A percentile compares a stretch with the other conserved stretches of the same genome.
Conservation (phyloP, 2,113 vertebrate species). For the Chaetodon trifascialis region DNA sequence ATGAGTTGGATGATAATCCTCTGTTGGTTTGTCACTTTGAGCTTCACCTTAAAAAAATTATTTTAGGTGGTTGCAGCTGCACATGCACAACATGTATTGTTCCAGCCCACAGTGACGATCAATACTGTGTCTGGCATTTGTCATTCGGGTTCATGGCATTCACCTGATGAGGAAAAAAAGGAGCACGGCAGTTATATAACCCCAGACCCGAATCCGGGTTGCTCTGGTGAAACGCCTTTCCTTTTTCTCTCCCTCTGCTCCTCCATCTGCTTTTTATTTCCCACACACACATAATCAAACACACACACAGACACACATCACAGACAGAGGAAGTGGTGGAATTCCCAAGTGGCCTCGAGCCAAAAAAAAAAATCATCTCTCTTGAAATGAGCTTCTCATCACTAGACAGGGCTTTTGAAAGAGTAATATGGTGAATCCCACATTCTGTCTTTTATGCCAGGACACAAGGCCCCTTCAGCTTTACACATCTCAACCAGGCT, state of each 20-base stretch:
- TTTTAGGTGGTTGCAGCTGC: not conserved
- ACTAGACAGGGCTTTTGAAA: constrained; percentile 26
- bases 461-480: constrained; percentile 19
- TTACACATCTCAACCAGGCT: constrained; percentile 33
- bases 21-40: not conserved
- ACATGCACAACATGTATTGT: not conserved
- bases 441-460: constrained; percentile 41
- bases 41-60: not conserved
- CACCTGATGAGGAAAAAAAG: not conserved
- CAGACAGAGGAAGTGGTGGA: constrained; percentile 5
- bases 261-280: constrained; percentile 1
- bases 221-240: not conserved
- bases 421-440: constrained; percentile 41
- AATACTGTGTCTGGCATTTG: no score
- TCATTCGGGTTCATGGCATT: not conserved
- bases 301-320: not conserved
- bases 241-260: not conserved
- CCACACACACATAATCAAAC: not conserved
- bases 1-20: not conserved
- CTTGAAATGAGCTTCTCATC: constrained; percentile 34
- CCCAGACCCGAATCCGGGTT: not conserved
- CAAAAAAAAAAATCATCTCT: constrained; percentile 28
- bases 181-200: not conserved
- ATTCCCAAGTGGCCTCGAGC: constrained; percentile 12
- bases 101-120: not conserved